Evolutionary conservation across 2,888 invertebrate genomes (phyloP), one percentile per base, ranked within the genome.

Genomic region (Athalia rosae): DNA sequence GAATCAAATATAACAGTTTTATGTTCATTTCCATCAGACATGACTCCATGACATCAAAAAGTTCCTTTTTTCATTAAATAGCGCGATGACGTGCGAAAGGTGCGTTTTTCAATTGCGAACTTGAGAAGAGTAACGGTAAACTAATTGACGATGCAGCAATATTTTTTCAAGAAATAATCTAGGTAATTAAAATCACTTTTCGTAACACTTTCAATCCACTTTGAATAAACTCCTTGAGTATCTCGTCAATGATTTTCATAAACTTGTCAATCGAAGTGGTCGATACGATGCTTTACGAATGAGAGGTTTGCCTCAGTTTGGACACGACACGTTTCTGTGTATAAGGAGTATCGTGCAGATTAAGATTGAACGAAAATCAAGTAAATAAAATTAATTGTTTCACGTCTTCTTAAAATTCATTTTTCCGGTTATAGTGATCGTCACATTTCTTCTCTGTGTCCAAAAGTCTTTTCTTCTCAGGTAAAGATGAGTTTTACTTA

Each of bases 381-480:
- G 53, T 7, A 11, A 11, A 4, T 66, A 45, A 50, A 28, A 67
- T 53, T 13, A n/a, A 4, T n/a, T 43, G 63, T 13, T 45, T 6
- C 5, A 4, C n/a, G 9, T 43, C 4, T 43, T n/a, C 3, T 47
- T 8, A 7, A 13, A 15, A 8, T 15, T 5, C 13, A 48, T 56
- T 13, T 43, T n/a, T 50, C 28, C 11, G 11, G 41, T 50, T 28
- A 28, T 11, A 67, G 7, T 15, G 28, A 11, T 61, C 61, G 28
- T 50, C 15, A 48, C 13, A 6, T 45, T 47, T 47, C 4, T 67
- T 53, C 41, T 50, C 56, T 15, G 13, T 66, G 7, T 50, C 11
- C 69, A 56, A 45, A 48, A 61, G 6, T 71, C n/a, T 43, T 58
- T 47, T 59, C n/a, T 71, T 28, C 13, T 59, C 58, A 28, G 28